Conservation (phyloP, 2,113 vertebrate genomes). For the Mormoops blainvillei region DNA sequence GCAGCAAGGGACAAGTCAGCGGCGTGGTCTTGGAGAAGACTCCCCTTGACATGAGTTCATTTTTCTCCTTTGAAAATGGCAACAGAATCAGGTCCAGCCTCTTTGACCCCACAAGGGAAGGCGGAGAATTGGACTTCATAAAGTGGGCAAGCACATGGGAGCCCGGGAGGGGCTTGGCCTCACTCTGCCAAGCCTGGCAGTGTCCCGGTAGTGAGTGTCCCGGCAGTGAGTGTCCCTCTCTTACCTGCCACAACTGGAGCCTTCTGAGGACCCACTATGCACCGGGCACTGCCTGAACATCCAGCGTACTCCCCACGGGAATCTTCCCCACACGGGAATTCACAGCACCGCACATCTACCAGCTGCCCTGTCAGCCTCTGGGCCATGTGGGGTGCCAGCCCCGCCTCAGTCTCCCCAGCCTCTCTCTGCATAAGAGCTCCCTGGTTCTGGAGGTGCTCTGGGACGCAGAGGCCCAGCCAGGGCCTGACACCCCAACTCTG, state of each 20-base stretch:
- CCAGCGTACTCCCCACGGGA: accelerated
- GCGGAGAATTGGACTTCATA: background rate
- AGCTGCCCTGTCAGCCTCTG: background rate
- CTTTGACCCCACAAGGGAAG: background rate
- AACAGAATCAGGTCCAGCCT: background rate
- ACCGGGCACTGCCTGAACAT: background rate
- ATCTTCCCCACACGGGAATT: accelerated
- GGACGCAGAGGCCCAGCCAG: background rate
- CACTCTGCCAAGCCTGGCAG: no score
- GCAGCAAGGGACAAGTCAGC: background rate
- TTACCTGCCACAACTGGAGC: background rate
- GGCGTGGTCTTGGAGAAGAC: background rate
- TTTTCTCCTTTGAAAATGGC: background rate
- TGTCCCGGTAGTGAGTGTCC: background rate
- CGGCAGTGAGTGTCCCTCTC: background rate
- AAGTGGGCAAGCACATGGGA: background rate
- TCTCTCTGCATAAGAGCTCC: accelerated
- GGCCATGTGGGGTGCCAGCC: background rate
- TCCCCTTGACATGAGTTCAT: background rate
- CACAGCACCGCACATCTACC: background rate
- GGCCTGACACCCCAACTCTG: background rate
- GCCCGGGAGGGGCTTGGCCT: background rate
- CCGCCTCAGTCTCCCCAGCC: background rate
- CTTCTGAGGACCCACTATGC: background rate
- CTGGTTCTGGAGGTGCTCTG: background rate